Base-by-base conservation (phyloP, 1,140 invertebrate species). In the Schlechtendalia chinensis region DNA sequence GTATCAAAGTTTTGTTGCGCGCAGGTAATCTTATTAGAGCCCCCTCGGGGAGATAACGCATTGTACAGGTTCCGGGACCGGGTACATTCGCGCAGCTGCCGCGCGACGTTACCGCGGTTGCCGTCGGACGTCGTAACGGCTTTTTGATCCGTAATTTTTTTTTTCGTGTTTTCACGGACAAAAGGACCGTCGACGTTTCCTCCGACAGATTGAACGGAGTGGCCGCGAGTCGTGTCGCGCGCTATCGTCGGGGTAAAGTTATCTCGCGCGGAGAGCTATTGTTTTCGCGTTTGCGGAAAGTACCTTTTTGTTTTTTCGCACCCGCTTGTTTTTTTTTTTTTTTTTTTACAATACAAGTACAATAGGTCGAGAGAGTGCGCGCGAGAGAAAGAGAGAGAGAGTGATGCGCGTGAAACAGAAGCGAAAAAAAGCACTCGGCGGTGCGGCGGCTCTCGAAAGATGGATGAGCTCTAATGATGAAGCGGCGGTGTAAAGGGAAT, bases 381-480 rank as follows among this genome's bases (percentile, higher is more conserved):
- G n/a, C n/a, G n/a, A n/a, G n/a, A n/a, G n/a, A 24, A 12, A 12
- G 5, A n/a, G n/a, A n/a, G n/a, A n/a, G n/a, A n/a, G n/a, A n/a
- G n/a, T n/a, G n/a, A n/a, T n/a, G n/a, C n/a, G n/a, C n/a, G 22
- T 27, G 22, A 50, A 50, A 50, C 5, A 50, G 12, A 50, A 50
- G 12, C 8, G 14, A 50, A 50, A 50, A 50, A 50, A 50, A 50
- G 47, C 32, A 39, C 32, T 39, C 32, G 32, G 32, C 12, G 53
- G 39, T 12, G 32, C 12, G 53, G 39, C n/a, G 56, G 74, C 16
- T 16, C 75, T 61, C 17, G 58, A 79, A 72, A 72, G 75, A 79
- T 79, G 75, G 75, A 79, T 79, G 75, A 79, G 75, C 58, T 63
- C 24, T 79, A 79, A 79, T 79, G 75, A 79, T 79, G 58, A 50